Conservation (phyloP, 2,113 vertebrate genomes). For the Hucho hucho region DNA sequence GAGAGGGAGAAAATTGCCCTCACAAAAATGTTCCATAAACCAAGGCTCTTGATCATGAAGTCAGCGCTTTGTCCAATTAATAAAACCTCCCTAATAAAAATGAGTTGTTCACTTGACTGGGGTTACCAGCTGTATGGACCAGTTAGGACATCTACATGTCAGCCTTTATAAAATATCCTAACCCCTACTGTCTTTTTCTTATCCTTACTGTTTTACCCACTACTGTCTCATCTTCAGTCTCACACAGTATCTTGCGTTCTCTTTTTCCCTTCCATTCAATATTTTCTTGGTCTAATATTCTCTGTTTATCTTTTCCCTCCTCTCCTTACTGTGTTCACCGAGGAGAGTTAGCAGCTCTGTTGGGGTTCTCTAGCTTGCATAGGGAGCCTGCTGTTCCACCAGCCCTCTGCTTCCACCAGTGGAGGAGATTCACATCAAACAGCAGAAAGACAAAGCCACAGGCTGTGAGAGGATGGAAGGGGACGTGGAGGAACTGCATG, state of each 20-base stretch:
- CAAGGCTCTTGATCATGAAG: neutral
- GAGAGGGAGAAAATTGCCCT: neutral
- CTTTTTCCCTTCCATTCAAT: neutral
- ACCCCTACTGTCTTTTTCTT: neutral
- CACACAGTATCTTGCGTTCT: neutral
- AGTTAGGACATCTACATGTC: too few relatives aligned
- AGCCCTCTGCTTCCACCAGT: neutral
- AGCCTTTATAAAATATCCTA: neutral
- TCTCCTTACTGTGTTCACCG: neutral
- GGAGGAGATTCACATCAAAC: slow-evolving; percentile 34
- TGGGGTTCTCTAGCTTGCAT: slow-evolving; percentile 10
- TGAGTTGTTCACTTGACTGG: too few relatives aligned
- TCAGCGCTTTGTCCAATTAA: neutral
- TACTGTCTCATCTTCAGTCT: neutral
- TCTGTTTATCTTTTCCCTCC: neutral
- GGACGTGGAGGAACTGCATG: neutral
- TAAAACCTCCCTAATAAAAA: too few relatives aligned
- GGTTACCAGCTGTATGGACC: too few relatives aligned
- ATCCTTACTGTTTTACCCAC: neutral
- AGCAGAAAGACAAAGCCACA: slow-evolving; percentile 24
- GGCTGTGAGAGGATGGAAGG: slow-evolving; percentile 14
- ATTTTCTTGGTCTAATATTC: neutral
- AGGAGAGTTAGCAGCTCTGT: slow-evolving; percentile 7
- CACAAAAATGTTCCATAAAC: neutral
- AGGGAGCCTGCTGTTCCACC: neutral